phyloP scores from a whole-genome alignment of 2,888 invertebrate genomes.

The Horisme vitalbata region DNA sequence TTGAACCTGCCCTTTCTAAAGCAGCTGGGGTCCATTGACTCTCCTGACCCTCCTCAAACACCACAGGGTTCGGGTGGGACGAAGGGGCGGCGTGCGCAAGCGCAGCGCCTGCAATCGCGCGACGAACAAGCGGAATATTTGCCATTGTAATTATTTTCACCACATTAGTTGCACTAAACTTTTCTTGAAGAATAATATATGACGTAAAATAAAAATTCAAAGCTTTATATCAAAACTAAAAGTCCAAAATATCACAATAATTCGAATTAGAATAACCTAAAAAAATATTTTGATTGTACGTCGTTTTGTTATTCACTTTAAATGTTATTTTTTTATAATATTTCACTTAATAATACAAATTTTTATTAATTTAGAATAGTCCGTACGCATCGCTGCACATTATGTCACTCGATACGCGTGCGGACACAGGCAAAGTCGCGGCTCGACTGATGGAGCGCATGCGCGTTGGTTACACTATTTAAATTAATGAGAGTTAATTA shows the following conservation, averaged over 20 bases:
- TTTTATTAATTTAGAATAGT: constrained; percentile 23
- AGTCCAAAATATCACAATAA: too few relatives aligned
- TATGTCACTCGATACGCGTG: constrained; percentile 47
- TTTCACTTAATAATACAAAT: constrained; percentile 9
- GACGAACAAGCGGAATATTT: constrained; percentile 64
- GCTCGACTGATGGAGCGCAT: constrained; percentile 37
- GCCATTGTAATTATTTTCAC: constrained; percentile 52
- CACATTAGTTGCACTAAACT: constrained; percentile 1
- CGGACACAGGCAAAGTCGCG: constrained; percentile 36
- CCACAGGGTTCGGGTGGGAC: constrained; percentile 44
- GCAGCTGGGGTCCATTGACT: constrained; percentile 76
- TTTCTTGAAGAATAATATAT: too few relatives aligned
- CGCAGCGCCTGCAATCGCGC: constrained; percentile 68
- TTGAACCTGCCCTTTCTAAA: constrained; percentile 73
- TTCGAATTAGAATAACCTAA: too few relatives aligned
- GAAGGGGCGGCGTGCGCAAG: constrained; percentile 49
- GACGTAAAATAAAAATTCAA: too few relatives aligned
- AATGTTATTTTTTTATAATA: too few relatives aligned
- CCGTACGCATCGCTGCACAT: constrained; percentile 41
- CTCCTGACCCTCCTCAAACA: constrained; percentile 50
- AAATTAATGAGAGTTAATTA: background rate
- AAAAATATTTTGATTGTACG: too few relatives aligned
- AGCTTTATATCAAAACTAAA: too few relatives aligned
- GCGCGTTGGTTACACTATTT: background rate
- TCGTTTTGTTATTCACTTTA: too few relatives aligned